phyloP scores from a whole-genome alignment of 2,113 vertebrate species.

The Hylia prasina region DNA sequence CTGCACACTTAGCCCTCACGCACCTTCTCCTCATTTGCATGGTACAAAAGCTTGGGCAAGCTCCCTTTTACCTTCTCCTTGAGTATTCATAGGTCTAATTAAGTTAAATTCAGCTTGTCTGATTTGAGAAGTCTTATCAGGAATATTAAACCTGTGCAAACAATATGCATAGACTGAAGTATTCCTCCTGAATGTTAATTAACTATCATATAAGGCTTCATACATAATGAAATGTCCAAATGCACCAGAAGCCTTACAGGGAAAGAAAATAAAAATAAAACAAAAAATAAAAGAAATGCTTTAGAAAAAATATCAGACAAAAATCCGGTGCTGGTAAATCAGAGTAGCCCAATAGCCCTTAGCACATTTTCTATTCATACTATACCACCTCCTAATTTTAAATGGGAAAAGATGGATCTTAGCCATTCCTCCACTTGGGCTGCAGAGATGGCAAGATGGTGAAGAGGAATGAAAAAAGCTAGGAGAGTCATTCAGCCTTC shows the following conservation, averaged over 20 bases:
- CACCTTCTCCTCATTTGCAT: neutral
- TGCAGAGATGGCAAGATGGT: neutral
- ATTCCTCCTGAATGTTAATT: constrained; percentile 55
- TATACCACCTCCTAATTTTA: neutral
- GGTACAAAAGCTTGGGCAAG: constrained; percentile 5
- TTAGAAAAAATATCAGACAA: neutral
- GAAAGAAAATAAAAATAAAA: neutral
- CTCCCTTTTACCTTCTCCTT: constrained; percentile 44
- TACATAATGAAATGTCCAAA: neutral
- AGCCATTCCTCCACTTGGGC: neutral
- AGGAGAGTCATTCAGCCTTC: neutral
- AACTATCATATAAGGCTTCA: neutral
- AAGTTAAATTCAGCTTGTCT: constrained; percentile 65
- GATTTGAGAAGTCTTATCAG: constrained; percentile 69
- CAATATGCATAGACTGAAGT: constrained; percentile 51
- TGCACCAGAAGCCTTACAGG: neutral
- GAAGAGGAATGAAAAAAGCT: neutral
- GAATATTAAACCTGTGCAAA: constrained; percentile 70
- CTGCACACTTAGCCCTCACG: neutral
- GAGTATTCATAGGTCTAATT: constrained; percentile 66
- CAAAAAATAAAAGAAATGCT: neutral
- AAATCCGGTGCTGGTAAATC: neutral
- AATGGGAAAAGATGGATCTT: neutral
- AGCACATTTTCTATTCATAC: neutral
- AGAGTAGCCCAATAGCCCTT: neutral